These are phyloP conservation scores for Eulemur coronatus DNA, from an alignment of 2,797 vertebrate genomes.

Conservation along the genomic window DNA sequence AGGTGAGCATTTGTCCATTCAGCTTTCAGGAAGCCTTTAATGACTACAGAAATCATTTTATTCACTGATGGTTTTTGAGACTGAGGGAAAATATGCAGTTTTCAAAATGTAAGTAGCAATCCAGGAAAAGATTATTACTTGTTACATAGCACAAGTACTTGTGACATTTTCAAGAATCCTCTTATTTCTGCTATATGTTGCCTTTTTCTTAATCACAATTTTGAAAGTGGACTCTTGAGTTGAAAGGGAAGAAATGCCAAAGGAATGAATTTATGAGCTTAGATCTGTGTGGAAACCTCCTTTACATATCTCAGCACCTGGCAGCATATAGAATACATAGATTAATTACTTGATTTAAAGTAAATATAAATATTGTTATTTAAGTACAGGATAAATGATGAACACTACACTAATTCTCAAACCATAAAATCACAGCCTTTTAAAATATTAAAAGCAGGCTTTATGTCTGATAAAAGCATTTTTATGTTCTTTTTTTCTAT, in stretches of 20 bases:
- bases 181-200: neutral
- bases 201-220: neutral
- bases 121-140: neutral
- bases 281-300: neutral
- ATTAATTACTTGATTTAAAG: constrained; percentile 4
- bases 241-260: neutral
- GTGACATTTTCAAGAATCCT: neutral
- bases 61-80: neutral
- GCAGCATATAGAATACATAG: neutral
- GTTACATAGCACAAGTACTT: neutral
- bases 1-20: neutral
- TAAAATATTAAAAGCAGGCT: neutral
- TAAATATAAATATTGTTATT: neutral
- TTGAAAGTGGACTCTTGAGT: neutral
- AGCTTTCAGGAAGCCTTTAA: neutral
- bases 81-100: neutral
- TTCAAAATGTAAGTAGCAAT: constrained; percentile 12
- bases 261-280: neutral
- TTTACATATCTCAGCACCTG: neutral
- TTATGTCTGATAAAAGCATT: neutral
- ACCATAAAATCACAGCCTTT: neutral
- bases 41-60: neutral
- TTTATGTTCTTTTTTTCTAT: neutral
- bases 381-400: neutral
- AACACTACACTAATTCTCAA: neutral